Evolutionary conservation across 2,797 vertebrate genomes (phyloP).

Genomic region (Discoglossus pictus): DNA sequence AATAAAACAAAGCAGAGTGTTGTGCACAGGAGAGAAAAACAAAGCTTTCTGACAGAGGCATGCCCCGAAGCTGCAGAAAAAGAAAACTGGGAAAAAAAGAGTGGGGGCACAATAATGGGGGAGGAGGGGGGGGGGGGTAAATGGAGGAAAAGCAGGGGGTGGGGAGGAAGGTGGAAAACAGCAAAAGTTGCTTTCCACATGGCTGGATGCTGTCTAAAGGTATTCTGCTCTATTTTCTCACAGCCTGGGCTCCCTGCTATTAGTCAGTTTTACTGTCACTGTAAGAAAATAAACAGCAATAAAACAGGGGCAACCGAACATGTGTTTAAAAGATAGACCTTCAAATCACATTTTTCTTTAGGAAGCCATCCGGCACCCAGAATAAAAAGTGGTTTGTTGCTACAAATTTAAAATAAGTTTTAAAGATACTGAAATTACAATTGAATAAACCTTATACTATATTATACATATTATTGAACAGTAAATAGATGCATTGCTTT

Average conservation of each 20-base stretch:
- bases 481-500: no score
- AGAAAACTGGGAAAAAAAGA: not conserved
- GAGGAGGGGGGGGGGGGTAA: not conserved
- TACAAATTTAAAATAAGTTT: no score
- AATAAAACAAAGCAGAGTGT: constrained; percentile 62
- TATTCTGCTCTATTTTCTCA: constrained; percentile 42
- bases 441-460: no score
- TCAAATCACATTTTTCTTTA: constrained; percentile 21
- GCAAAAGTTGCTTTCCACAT: constrained; percentile 49
- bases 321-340: constrained; percentile 44
- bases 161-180: constrained; percentile 49
- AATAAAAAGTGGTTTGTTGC: not conserved
- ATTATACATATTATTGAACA: no score
- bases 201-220: constrained; percentile 45
- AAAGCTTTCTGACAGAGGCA: constrained; percentile 60
- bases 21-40: constrained; percentile 55
- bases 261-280: constrained; percentile 50
- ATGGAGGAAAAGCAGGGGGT: constrained; percentile 20
- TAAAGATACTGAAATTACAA: no score
- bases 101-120: not conserved
- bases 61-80: constrained; percentile 53
- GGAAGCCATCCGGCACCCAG: not conserved
- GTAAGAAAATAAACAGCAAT: constrained; percentile 52
- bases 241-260: constrained; percentile 40
- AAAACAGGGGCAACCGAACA: constrained; percentile 38